A percentile compares a stretch with the other conserved stretches of the same genome.
These are phyloP conservation scores for Nannobrachium achirus DNA, from an alignment of 2,113 vertebrate genomes.

Conservation along the genomic window DNA sequence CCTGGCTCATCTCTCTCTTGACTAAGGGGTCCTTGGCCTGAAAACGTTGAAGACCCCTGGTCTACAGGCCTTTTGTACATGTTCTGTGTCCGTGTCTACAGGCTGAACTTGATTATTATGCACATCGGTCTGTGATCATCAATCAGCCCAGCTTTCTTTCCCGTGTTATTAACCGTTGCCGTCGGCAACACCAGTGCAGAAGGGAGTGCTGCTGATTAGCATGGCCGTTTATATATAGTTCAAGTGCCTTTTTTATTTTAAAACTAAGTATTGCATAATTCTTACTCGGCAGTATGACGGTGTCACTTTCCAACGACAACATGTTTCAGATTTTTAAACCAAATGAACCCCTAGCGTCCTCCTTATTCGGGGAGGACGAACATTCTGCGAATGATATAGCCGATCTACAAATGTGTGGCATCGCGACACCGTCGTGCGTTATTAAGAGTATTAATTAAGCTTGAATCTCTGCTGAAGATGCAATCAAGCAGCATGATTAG, in stretches of 20 bases:
- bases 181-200: constrained; percentile 9
- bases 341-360: too few species aligned
- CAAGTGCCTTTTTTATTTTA: constrained; percentile 69
- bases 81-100: constrained; percentile 12
- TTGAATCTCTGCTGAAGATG: constrained; percentile 20
- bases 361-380: too few species aligned
- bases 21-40: too few species aligned
- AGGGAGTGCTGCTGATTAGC: constrained; percentile 25
- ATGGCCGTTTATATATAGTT: constrained; percentile 25
- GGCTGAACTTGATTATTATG: constrained; percentile 22
- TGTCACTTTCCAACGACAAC: too few species aligned
- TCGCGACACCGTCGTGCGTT: too few species aligned
- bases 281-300: too few species aligned
- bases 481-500: constrained; percentile 41
- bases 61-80: constrained; percentile 48
- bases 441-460: too few species aligned
- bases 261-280: constrained; percentile 27
- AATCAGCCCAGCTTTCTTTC: constrained; percentile 20
- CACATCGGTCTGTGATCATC: constrained; percentile 8
- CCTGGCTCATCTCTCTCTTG: too few species aligned
- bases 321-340: too few species aligned
- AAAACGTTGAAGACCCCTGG: too few species aligned
- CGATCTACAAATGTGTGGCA: too few species aligned
- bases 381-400: too few species aligned
- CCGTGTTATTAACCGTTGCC: constrained; percentile 9